Evolutionary conservation across 2,797 vertebrate species (phyloP), one percentile per base, ranked within the genome.

Genomic region (Allobates femoralis): DNA sequence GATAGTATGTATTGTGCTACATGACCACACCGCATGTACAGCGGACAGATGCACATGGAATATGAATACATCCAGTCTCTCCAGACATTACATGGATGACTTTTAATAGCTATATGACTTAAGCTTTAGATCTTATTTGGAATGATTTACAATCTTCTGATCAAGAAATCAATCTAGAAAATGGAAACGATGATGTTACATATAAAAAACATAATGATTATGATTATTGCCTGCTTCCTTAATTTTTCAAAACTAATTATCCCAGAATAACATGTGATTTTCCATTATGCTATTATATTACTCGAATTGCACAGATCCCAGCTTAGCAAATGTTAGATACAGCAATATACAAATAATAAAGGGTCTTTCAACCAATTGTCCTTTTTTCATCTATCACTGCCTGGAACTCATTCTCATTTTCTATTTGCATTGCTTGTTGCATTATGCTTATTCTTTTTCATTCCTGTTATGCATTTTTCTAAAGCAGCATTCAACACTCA

Each of bases 141-240:
- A 76, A 28, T 53, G 4, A 28, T 75, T 8, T 30, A 19, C 30
- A 30, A 55, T 55, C 30, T 19, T 8, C 51, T 8, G n/a, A 75
- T 50, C 23, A 50, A 14, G 41, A 73, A 73, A 26, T 12, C 46
- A 15, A 28, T 51, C 23, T 75, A 15, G 71, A 75, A 28, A 75
- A 51, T 51, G 26, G n/a, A 75, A 75, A 51, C 16, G 6, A 26
- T 75, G 14, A 30, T 75, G 73, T 75, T 75, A 30, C 50, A 75
- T 53, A 75, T 51, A 28, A 75, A 15, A 16, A 18, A 15, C 73
- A 75, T 53, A 30, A 6, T 51, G n/a, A 53, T 50, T 53, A 26
- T 18, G n/a, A 28, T 75, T 53, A 75, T 26, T 75, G 26, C 46
- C 73, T 50, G 3, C 28, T 28, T 51, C 4, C 12, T 18, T 75